Percentiles rank a stretch among this genome's conserved stretches.
Evolutionary conservation across 2,888 invertebrate genomes (phyloP).

Genomic region (Microplitis manilae): DNA sequence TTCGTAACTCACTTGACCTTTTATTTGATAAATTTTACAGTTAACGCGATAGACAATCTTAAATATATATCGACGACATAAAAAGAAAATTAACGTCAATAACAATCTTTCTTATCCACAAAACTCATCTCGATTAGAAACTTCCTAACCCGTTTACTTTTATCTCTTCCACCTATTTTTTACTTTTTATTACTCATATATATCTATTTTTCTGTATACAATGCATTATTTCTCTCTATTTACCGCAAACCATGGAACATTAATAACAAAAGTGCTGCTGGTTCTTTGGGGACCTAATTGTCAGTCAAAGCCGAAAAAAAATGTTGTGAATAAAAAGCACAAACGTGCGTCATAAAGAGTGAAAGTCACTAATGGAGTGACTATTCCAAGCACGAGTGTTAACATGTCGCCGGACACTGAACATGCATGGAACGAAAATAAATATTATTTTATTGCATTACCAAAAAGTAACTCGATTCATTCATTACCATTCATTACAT

Average conservation of each 20-base stretch:
- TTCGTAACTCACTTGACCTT: not conserved
- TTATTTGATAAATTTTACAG: not conserved
- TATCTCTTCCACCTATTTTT: slow-evolving; percentile 28
- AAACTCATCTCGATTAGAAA: slow-evolving; percentile 33
- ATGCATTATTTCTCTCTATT: not conserved
- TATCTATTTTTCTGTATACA: not conserved
- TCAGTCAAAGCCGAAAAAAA: slow-evolving; percentile 26
- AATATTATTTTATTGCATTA: slow-evolving; percentile 14
- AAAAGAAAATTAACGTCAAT: not conserved
- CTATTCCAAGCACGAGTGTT: slow-evolving; percentile 52
- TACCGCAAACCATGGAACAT: not conserved
- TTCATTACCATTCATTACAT: slow-evolving; percentile 11
- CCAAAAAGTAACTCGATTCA: slow-evolving; percentile 6
- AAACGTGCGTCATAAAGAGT: slow-evolving; percentile 53
- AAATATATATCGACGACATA: not conserved
- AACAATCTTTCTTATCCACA: slow-evolving; percentile 17
- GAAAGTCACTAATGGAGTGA: slow-evolving; percentile 54
- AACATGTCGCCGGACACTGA: slow-evolving; percentile 14
- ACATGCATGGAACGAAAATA: slow-evolving; percentile 27
- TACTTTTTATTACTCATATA: not conserved
- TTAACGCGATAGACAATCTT: not conserved
- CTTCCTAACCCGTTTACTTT: slow-evolving; percentile 34
- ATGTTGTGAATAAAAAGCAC: slow-evolving; percentile 34
- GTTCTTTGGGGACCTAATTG: slow-evolving; percentile 20
- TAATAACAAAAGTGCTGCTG: not conserved